Conservation (phyloP, 64 coral and sea anemone genomes). For the Stichodactyla helianthus region DNA sequence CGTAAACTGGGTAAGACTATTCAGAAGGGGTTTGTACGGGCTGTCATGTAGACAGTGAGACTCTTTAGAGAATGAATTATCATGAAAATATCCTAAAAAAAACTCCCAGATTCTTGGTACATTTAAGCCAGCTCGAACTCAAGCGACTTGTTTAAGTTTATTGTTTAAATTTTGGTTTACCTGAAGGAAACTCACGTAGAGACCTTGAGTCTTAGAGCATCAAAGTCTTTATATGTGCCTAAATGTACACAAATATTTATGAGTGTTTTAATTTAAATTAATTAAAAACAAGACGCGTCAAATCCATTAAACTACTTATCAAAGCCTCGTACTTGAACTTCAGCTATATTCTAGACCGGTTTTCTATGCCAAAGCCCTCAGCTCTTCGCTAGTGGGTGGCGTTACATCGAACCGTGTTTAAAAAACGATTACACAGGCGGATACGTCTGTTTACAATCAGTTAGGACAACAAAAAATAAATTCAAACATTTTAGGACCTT, state of each 20-base stretch:
- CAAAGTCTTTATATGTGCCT: neutral
- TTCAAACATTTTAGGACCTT: neutral
- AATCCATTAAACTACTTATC: neutral
- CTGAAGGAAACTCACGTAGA: no score
- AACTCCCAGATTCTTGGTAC: no score
- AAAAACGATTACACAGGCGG: neutral
- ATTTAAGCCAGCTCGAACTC: no score
- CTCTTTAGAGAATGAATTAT: no score
- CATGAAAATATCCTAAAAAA: no score
- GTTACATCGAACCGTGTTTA: neutral
- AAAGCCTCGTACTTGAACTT: neutral
- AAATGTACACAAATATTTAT: neutral
- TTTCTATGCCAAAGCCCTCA: no score
- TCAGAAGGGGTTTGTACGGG: neutral
- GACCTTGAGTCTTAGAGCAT: neutral
- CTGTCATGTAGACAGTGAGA: no score
- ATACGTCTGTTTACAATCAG: conserved; percentile 1
- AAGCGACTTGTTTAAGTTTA: no score
- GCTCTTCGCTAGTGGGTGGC: neutral
- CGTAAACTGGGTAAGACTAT: neutral
- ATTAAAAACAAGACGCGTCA: neutral
- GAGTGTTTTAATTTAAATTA: neutral
- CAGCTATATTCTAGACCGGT: no score
- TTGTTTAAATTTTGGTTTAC: no score
- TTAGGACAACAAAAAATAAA: neutral